These are phyloP conservation scores for Pholis gunnellus DNA, from an alignment of 2,113 vertebrate species.

Conservation along the genomic window DNA sequence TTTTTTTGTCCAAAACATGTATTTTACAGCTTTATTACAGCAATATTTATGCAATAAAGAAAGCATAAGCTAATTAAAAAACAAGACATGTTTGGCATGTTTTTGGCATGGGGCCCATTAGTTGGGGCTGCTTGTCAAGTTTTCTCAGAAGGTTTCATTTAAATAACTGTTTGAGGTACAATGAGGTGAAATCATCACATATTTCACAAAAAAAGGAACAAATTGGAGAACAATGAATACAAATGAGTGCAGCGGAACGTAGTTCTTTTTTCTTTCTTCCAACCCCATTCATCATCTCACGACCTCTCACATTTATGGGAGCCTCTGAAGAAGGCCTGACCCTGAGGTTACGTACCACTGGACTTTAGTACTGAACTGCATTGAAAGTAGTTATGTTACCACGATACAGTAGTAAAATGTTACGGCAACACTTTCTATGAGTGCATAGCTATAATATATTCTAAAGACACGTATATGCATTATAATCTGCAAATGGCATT, in stretches of 20 bases:
- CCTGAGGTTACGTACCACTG: not conserved
- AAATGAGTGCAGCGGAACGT: not conserved
- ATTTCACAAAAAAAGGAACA: not conserved
- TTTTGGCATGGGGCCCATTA: too few relatives aligned
- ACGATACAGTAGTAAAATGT: not conserved
- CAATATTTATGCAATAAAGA: not conserved
- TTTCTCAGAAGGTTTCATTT: not conserved
- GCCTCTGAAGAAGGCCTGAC: not conserved
- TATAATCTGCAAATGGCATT: not conserved
- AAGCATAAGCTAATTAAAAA: not conserved
- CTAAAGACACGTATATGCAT: not conserved
- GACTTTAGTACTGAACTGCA: too few relatives aligned
- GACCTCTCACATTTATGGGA: not conserved
- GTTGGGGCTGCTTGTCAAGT: too few relatives aligned
- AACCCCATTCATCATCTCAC: not conserved
- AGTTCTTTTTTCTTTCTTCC: not conserved
- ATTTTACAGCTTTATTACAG: too few relatives aligned
- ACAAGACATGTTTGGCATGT: too few relatives aligned
- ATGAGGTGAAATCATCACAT: not conserved
- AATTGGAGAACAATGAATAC: not conserved
- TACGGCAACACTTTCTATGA: not conserved
- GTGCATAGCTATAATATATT: too few relatives aligned
- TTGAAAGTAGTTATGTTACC: not conserved
- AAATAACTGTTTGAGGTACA: not conserved
- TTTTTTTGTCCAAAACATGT: too few relatives aligned